Percentiles rank a stretch among this genome's conserved stretches.
These are phyloP conservation scores for Drosophila truncata DNA, from an alignment of 1,140 invertebrate genomes.

Conservation along the genomic window DNA sequence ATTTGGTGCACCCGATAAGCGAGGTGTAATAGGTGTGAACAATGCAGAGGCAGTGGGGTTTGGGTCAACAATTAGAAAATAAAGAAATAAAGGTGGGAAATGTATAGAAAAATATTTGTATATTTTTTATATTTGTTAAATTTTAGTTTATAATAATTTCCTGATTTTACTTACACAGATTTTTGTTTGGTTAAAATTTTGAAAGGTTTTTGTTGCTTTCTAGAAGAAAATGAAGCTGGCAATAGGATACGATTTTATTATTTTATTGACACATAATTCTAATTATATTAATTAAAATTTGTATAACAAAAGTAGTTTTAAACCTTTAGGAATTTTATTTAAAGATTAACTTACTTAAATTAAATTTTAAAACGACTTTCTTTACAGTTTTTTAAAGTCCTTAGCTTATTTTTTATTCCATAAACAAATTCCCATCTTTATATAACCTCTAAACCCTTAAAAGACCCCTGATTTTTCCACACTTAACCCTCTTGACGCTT, in stretches of 20 bases:
- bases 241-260: neutral
- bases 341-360: neutral
- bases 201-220: neutral
- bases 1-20: constrained; percentile 29
- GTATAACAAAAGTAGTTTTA: accelerated
- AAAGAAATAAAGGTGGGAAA: neutral
- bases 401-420: neutral
- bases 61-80: neutral
- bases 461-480: neutral
- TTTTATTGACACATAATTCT: too few relatives aligned
- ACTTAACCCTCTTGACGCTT: constrained; percentile 39
- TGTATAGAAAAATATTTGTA: neutral
- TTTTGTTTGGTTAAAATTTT: neutral
- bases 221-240: neutral
- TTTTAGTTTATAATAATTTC: neutral
- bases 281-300: too few relatives aligned
- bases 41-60: constrained; percentile 1
- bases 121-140: neutral
- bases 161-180: neutral
- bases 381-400: neutral
- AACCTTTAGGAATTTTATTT: neutral
- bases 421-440: neutral
- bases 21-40: constrained; percentile 46
- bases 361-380: too few relatives aligned
- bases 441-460: neutral